Evolutionary conservation across 2,113 vertebrate genomes (phyloP).

Genomic region (Scalopus aquaticus): DNA sequence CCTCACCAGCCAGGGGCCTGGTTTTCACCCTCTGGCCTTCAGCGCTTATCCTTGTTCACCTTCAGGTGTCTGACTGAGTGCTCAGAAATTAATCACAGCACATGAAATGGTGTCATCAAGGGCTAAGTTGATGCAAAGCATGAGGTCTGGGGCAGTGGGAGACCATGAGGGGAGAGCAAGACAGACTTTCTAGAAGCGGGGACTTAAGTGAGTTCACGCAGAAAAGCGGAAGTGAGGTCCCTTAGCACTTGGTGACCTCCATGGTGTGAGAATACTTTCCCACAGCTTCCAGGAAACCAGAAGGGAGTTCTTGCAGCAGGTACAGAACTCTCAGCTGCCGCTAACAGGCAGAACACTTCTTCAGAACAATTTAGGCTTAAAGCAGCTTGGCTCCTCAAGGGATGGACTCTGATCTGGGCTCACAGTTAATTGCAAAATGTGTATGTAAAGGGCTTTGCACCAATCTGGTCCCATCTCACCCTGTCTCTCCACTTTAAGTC

Average conservation of each 20-base stretch:
- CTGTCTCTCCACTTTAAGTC: not conserved
- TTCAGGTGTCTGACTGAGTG: too few relatives aligned
- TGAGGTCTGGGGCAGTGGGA: not conserved
- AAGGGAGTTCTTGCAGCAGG: not conserved
- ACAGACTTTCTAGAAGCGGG: not conserved
- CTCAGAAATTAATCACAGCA: not conserved
- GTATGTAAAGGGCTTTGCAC: not conserved
- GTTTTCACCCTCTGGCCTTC: not conserved
- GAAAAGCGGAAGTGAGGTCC: not conserved
- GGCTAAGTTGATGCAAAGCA: not conserved
- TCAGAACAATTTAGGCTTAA: not conserved
- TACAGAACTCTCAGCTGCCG: not conserved
- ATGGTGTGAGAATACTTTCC: not conserved
- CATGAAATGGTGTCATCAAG: not conserved
- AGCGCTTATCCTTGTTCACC: not conserved
- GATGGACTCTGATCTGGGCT: constrained; percentile 37
- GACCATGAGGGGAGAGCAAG: not conserved
- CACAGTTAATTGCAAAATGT: not conserved
- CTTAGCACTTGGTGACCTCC: not conserved
- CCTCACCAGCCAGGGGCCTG: not conserved
- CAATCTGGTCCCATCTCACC: not conserved
- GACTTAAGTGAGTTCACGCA: not conserved
- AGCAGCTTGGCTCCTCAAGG: not conserved
- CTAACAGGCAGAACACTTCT: not conserved
- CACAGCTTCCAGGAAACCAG: not conserved